phyloP scores from a whole-genome alignment of 2,113 vertebrate species.

The Erinaceus europaeus region DNA sequence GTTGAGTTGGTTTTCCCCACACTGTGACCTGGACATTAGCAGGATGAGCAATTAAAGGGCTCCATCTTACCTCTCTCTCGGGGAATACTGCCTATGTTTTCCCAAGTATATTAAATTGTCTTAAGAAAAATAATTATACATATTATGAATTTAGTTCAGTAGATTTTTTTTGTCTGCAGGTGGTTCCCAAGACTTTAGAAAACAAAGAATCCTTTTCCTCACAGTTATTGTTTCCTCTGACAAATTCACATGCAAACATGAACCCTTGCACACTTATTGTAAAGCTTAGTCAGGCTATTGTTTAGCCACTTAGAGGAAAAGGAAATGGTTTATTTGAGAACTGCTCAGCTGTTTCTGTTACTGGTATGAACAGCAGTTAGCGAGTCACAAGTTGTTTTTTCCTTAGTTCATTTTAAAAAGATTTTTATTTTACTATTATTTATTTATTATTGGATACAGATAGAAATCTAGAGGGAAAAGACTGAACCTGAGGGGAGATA shows the following conservation, averaged over 20 bases:
- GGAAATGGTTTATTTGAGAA: background rate
- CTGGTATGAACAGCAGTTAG: background rate
- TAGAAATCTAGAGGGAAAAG: too few species aligned
- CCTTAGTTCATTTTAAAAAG: too few species aligned
- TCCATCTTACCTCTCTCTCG: background rate
- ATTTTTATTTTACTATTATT: too few species aligned
- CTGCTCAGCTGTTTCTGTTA: background rate
- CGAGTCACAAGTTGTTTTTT: background rate
- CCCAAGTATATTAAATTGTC: background rate
- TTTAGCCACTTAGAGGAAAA: background rate
- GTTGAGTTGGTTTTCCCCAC: background rate
- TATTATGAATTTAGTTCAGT: too few species aligned
- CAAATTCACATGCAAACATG: background rate
- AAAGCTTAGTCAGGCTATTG: background rate
- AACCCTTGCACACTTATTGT: background rate
- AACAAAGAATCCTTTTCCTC: background rate
- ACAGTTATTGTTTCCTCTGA: background rate
- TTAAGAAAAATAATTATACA: too few species aligned
- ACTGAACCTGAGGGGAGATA: too few species aligned
- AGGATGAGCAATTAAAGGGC: fast-evolving
- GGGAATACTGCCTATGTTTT: background rate
- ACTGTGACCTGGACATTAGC: background rate
- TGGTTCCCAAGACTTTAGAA: background rate
- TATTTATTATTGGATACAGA: too few species aligned
- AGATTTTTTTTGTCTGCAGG: background rate